Evolutionary conservation across 2,888 invertebrate species (phyloP), one percentile per base, ranked within the genome.

Genomic region (Pycnomerus fuliginosus): DNA sequence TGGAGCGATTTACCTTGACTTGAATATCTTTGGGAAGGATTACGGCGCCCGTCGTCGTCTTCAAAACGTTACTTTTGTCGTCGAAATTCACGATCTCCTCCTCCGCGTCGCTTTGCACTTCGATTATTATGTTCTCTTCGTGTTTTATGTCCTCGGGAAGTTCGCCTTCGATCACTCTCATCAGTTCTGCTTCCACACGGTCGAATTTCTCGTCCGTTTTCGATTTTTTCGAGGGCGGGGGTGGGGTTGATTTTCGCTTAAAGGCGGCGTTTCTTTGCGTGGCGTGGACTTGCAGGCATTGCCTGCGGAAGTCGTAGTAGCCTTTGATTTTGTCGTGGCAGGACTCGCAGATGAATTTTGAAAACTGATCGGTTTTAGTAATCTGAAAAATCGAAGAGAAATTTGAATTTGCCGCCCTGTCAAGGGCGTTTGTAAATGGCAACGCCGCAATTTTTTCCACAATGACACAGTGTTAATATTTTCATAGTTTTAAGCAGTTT

Each of bases 251-350:
- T 27, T 35, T 14, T 10, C 30, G 10, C 38, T 34, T 8, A 27
- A 8, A 23, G 28, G 39, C 28, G 16, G 22, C 13, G 23, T 46
- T 28, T 13, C 29, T 32, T 34, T 54, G 44, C 3, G 33, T 48
- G 3, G 45, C 45, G 28, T 66, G 61, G 13, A 55, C 59, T 44
- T 54, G 44, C n/a, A 69, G 27, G 36, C 67, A 67, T 34, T 51
- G 53, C 12, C 52, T 53, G 30, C 65, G 49, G 49, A 69, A 68
- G 31, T 62, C 57, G 30, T 64, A 58, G 23, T 59, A 62, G n/a
- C 52, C 40, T 27, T 50, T 52, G 15, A 70, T 23, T 3, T 35
- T 51, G 16, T 53, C 41, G 10, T 61, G 49, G 37, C 70, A 70
- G 12, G 42, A 38, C n/a, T 34, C 31, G 39, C 70, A 70, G 13